These are phyloP conservation scores for Lutjanus erythropterus DNA, from an alignment of 2,113 vertebrate species.

Conservation along the genomic window DNA sequence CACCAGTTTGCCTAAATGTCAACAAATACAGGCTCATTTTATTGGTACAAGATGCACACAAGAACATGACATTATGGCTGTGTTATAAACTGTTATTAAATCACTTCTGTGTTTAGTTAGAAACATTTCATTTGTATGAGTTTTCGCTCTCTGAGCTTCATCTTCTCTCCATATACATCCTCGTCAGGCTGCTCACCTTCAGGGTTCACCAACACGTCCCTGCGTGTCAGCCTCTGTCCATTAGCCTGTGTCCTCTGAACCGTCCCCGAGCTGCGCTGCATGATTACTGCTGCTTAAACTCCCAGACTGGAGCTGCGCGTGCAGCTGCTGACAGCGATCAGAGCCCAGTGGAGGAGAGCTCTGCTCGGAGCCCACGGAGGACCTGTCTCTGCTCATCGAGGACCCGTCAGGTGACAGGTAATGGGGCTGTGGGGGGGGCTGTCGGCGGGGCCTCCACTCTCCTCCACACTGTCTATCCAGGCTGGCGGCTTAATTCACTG, in stretches of 20 bases:
- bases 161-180: background rate
- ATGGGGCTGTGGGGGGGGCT: constrained; percentile 16
- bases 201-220: constrained; percentile 25
- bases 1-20: too few species aligned
- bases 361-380: constrained; percentile 61
- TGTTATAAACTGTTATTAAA: too few species aligned
- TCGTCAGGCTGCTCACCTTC: background rate
- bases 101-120: too few species aligned
- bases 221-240: constrained; percentile 47
- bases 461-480: constrained; percentile 52
- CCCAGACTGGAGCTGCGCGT: constrained; percentile 60
- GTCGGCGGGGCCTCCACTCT: constrained; percentile 41
- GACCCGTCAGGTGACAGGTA: constrained; percentile 56
- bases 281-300: constrained; percentile 76
- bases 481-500: constrained; percentile 72
- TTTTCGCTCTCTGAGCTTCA: background rate
- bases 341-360: constrained; percentile 53
- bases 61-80: too few species aligned
- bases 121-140: too few species aligned
- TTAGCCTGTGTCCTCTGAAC: constrained; percentile 44
- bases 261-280: constrained; percentile 45
- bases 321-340: constrained; percentile 52
- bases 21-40: too few species aligned
- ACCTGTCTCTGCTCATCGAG: constrained; percentile 76
- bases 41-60: too few species aligned